Evolutionary conservation across 2,888 invertebrate species (phyloP).

Genomic region (Lobophora halterata): DNA sequence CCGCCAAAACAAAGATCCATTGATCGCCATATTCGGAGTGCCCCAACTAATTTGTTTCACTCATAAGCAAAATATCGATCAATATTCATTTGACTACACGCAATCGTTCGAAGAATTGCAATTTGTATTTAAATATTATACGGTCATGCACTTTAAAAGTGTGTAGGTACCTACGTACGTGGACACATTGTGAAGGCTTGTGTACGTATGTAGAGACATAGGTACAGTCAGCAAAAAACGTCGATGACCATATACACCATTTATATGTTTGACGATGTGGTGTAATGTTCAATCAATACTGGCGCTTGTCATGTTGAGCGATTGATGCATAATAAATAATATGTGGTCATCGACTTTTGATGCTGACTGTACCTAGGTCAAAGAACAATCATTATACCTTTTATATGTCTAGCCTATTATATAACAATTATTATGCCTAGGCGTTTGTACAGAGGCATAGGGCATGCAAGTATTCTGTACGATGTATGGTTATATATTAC

Average conservation of each 20-base stretch:
- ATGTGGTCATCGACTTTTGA: no score
- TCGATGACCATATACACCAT: no score
- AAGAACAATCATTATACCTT: no score
- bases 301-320: no score
- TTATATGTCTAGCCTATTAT: no score
- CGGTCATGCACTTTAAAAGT: conserved; percentile 62
- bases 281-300: no score
- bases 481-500: conserved; percentile 7
- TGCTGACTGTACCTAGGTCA: no score
- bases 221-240: no score
- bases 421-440: no score
- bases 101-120: conserved; percentile 61
- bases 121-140: conserved; percentile 54
- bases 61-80: conserved; percentile 33
- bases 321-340: no score
- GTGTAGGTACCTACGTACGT: conserved; percentile 41
- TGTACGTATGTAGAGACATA: no score
- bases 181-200: conserved; percentile 51
- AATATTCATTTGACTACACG: conserved; percentile 62
- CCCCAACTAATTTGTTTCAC: conserved; percentile 27
- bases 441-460: neutral
- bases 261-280: no score
- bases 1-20: conserved; percentile 53
- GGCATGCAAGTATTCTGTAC: conserved; percentile 1
- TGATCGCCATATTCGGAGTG: conserved; percentile 45